phyloP scores from a whole-genome alignment of 2,113 vertebrate genomes.

The Anser cygnoides region DNA sequence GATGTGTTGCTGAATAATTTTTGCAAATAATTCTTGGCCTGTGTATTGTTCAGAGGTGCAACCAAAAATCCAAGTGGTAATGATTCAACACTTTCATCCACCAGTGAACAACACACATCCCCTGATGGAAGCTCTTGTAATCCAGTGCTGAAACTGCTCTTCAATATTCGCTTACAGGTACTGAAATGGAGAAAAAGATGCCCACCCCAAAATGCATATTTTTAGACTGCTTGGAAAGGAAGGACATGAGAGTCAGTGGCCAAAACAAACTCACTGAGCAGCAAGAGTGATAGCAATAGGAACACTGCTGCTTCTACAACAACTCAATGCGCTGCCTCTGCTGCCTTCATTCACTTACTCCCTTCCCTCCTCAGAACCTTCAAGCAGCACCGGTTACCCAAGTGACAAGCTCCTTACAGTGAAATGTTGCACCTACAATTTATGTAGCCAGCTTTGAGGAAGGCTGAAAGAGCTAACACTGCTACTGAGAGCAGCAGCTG shows the following conservation, averaged over 20 bases:
- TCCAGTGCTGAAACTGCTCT: background rate
- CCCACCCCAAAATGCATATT: background rate
- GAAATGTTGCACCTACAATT: fast-evolving
- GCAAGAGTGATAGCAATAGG: background rate
- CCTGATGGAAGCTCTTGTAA: background rate
- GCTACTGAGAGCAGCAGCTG: background rate
- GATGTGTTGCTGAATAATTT: background rate
- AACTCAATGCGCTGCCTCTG: background rate
- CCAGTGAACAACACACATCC: background rate
- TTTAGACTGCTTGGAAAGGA: background rate
- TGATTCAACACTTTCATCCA: background rate
- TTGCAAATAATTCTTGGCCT: slow-evolving; percentile 2
- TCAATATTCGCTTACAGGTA: background rate
- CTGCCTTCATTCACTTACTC: background rate
- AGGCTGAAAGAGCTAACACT: background rate
- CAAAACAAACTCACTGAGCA: background rate
- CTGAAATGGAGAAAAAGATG: background rate
- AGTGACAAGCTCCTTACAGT: background rate
- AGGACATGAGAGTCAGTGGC: background rate
- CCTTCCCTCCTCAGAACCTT: background rate
- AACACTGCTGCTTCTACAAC: background rate
- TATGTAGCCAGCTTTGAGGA: background rate
- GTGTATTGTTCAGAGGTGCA: background rate
- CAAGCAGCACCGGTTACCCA: background rate
- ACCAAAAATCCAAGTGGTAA: background rate